A percentile compares a stretch with the other conserved stretches of the same genome.
phyloP scores from a whole-genome alignment of 2,888 invertebrate genomes.

The Eumacrocentrus americanus region DNA sequence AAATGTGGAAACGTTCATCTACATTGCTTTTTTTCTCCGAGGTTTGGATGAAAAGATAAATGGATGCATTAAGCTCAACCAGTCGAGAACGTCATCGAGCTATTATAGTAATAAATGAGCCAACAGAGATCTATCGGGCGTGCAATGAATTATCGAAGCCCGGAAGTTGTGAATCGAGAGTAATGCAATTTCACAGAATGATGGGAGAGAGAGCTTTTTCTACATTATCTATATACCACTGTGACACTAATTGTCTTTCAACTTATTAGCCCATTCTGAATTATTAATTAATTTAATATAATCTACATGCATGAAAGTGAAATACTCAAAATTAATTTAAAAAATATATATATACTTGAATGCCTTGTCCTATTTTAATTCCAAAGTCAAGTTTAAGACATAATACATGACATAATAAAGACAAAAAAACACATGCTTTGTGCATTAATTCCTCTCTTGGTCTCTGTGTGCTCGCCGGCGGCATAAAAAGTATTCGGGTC shows the following conservation, averaged over 20 bases:
- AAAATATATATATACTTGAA: background rate
- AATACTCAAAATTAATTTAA: background rate
- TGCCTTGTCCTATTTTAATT: no score
- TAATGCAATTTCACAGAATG: background rate
- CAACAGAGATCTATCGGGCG: conserved; percentile 2
- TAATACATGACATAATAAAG: no score
- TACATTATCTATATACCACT: background rate
- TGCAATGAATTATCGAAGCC: conserved; percentile 19
- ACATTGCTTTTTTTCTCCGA: background rate
- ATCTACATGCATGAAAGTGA: no score
- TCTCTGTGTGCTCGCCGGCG: no score
- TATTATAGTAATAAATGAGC: conserved; percentile 18
- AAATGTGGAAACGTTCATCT: background rate
- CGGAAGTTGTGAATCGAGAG: conserved; percentile 8
- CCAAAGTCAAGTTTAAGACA: no score
- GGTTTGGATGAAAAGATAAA: conserved; percentile 14
- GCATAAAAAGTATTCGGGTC: no score
- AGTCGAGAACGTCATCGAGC: conserved; percentile 15
- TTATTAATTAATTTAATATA: no score
- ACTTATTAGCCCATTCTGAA: background rate
- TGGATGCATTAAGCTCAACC: conserved; percentile 8
- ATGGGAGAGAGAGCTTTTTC: background rate
- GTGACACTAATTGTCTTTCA: background rate
- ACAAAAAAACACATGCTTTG: no score
- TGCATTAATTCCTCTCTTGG: no score